phyloP scores from a whole-genome alignment of 2,797 vertebrate species.

The Periophthalmus magnuspinnatus region DNA sequence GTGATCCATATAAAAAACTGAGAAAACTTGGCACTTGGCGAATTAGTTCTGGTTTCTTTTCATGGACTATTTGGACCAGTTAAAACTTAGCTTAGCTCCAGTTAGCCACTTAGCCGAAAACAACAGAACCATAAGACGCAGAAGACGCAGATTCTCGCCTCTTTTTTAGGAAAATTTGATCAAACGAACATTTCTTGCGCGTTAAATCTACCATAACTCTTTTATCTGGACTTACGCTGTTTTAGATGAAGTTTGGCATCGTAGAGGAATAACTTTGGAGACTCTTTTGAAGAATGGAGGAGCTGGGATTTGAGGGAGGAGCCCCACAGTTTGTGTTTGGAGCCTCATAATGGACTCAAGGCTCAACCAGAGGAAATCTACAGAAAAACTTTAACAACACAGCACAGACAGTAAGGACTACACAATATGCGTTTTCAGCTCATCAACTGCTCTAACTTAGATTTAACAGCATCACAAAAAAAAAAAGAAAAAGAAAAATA shows the following conservation, averaged over 20 bases:
- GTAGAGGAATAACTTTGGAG: constrained; percentile 27
- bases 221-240: constrained; percentile 47
- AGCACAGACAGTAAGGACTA: background rate
- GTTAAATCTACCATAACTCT: no score
- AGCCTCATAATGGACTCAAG: background rate
- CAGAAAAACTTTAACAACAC: no score
- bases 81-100: constrained; percentile 52
- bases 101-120: constrained; percentile 54
- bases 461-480: background rate
- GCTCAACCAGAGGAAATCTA: background rate
- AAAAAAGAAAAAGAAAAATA: background rate
- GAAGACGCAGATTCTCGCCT: constrained; percentile 14
- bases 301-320: constrained; percentile 53
- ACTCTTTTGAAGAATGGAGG: constrained; percentile 41
- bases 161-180: background rate
- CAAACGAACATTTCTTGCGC: background rate
- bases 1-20: background rate
- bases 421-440: background rate
- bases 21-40: no score
- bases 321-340: constrained; percentile 25
- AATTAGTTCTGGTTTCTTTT: background rate
- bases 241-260: constrained; percentile 24
- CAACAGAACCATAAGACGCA: constrained; percentile 40
- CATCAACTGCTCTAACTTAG: background rate
- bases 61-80: background rate